Base-by-base conservation (phyloP, 2,113 vertebrate species). In the Ceuthmochares aereus region DNA sequence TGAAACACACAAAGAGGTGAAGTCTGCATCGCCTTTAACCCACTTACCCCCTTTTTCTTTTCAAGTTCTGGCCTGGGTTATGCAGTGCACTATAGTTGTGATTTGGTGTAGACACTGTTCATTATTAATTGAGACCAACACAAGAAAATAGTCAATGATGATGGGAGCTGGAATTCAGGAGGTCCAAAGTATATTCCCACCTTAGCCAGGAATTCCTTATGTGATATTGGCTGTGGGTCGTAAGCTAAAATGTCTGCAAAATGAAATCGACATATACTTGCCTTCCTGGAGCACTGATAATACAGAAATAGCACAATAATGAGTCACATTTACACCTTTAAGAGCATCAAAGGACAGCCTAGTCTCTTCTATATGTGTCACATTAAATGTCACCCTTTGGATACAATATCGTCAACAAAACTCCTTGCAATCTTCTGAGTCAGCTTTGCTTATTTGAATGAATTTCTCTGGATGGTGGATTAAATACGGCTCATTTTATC, bases 401-500 rank as follows among this genome's bases (percentile, higher is more conserved):
- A 21, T 16, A 21, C 26, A 77, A 16, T 27, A 25, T 4, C 32
- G 40, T 54, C 73, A 34, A 22, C 42, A 73, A 84, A 58, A 58
- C 30, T 75, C 29, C 18, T 26, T 52, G n/a, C 25, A 75, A 55
- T 8, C 63, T 27, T 51, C 54, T 73, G 63, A 86, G 47, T 83
- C 85, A 83, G 49, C 26, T 69, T 58, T 70, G 27, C 45, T 69
- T 49, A 12, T 91, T 54, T 76, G 52, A 79, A 72, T n/a, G 4
- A 86, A 56, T 87, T 52, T 25, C 19, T 52, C 60, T 89, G 66
- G 43, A 60, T 49, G 56, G 40, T 51, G 37, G 36, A 55, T 90
- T 95, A 81, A 87, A 87, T 34, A 23, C 30, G 83, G 55, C 3
- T 83, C 43, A 19, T 84, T 91, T 93, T 78, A 76, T 79, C 49